Base-by-base conservation (phyloP, 2,797 vertebrate species). In the Sebastes iracundus region DNA sequence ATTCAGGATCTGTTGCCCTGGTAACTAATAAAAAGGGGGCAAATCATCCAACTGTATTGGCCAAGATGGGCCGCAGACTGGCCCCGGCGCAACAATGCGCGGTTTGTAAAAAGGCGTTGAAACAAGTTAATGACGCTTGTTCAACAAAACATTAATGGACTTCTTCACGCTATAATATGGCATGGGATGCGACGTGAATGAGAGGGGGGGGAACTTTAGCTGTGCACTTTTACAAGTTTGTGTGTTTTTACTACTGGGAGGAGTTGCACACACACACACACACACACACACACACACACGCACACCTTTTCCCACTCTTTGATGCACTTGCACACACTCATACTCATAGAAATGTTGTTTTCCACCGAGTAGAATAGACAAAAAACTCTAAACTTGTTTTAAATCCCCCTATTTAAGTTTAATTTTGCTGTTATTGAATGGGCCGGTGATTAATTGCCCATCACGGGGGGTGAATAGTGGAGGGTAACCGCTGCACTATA, bases 1-100 rank as follows among this genome's bases (percentile, higher is more conserved):
- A 98, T 99, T 99, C 97, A 99, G 96, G 96, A 96, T 97, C 96
- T 96, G 98, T 99, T 98, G 98, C 98, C 96, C 35, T 98, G 96
- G 98, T 97, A 97, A 99, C 98, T 96, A 96, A 97, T 97, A 98
- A 97, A 98, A 97, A 97, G 38, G 97, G 97, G 96, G 95, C 96
- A 97, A 97, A 97, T 98, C 96, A 97, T 95, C 90, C 96, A 96
- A 35, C 97, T 98, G 97, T 97, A 98, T 97, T 95, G 96, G 97
- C 96, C 96, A 96, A 97, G 97, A 97, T 97, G 97, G 97, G 96
- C 96, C 93, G 97, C 96, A 96, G 97, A 96, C 97, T 95, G 97
- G 95, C 96, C 96, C 95, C 81, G 7, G 88, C 71, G 94, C 96
- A 96, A 98, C 98, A 99, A 99, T 97, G 96, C 96, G 94, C 97